phyloP scores from a whole-genome alignment of 53 echinoderm and acorn worm genomes.

The Stichopus horrens region DNA sequence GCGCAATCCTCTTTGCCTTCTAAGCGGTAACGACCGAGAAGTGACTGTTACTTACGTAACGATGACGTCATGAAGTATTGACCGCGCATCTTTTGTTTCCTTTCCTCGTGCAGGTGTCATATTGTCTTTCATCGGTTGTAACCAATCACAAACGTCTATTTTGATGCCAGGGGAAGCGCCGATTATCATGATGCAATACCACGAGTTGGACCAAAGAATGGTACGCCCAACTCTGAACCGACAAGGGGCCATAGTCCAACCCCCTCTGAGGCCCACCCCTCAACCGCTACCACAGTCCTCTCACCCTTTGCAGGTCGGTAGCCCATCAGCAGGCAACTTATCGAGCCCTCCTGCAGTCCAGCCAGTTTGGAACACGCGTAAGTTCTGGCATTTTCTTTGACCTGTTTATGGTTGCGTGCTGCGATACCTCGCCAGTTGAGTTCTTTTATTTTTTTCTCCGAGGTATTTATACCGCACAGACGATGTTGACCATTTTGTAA shows the following conservation, averaged over 20 bases:
- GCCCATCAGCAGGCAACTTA: slow-evolving; percentile 20
- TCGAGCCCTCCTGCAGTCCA: slow-evolving; percentile 19
- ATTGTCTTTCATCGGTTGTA: not conserved
- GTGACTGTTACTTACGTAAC: too few species aligned
- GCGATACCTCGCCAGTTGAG: too few species aligned
- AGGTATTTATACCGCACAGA: not conserved
- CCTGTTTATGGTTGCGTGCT: not conserved
- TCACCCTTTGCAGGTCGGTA: slow-evolving; percentile 6
- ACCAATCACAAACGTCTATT: not conserved
- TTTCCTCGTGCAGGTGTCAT: not conserved
- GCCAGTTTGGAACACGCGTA: slow-evolving; percentile 38
- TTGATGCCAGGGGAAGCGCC: slow-evolving; percentile 46
- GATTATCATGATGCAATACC: slow-evolving; percentile 53
- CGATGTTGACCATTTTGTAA: not conserved
- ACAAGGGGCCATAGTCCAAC: slow-evolving; percentile 17
- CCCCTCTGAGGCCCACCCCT: slow-evolving; percentile 23
- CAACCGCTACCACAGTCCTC: not conserved
- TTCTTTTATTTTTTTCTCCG: not conserved
- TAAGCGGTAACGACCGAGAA: too few species aligned
- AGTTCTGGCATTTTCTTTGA: not conserved
- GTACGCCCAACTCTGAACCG: slow-evolving; percentile 50
- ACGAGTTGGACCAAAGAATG: slow-evolving; percentile 55
- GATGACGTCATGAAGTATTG: too few species aligned
- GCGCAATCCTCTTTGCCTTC: too few species aligned
- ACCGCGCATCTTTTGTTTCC: not conserved